These are phyloP conservation scores for Oncorhynchus tshawytscha DNA, from an alignment of 2,113 vertebrate genomes.

Conservation along the genomic window DNA sequence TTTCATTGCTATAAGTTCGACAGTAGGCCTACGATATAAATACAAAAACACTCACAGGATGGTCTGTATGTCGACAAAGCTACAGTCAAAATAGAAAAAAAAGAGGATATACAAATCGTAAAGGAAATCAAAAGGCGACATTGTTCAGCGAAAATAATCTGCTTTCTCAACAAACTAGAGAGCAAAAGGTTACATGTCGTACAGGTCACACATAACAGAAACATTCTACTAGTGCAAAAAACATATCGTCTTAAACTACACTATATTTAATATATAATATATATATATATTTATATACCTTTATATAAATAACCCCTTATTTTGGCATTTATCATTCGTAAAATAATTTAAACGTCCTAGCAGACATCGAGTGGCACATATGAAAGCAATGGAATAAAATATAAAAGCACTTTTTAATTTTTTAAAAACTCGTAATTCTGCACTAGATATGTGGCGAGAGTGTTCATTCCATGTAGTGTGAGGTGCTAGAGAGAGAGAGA, in stretches of 20 bases:
- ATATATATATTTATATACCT: constrained; percentile 59
- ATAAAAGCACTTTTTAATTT: constrained; percentile 70
- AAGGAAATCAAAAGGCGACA: constrained; percentile 67
- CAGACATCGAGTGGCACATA: constrained; percentile 77
- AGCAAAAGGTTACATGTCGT: constrained; percentile 67
- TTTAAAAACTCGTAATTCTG: constrained; percentile 62
- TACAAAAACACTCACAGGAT: constrained; percentile 78
- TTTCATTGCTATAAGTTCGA: constrained; percentile 79
- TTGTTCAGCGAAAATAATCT: constrained; percentile 76
- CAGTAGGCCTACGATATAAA: constrained; percentile 75
- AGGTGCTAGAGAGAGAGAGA: not conserved
- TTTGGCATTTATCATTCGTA: constrained; percentile 79
- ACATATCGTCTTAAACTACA: constrained; percentile 71
- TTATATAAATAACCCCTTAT: constrained; percentile 80
- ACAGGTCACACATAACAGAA: constrained; percentile 65
- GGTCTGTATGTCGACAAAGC: constrained; percentile 65
- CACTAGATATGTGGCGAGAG: constrained; percentile 72
- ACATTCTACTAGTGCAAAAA: constrained; percentile 80
- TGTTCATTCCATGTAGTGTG: constrained; percentile 53
- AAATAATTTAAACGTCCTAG: constrained; percentile 77
- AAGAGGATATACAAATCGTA: constrained; percentile 54
- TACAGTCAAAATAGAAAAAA: constrained; percentile 70
- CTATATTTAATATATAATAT: constrained; percentile 76
- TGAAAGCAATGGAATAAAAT: constrained; percentile 71
- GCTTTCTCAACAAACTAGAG: constrained; percentile 70